Base-by-base conservation (phyloP, 2,797 vertebrate genomes). In the Hylomyscus alleni region DNA sequence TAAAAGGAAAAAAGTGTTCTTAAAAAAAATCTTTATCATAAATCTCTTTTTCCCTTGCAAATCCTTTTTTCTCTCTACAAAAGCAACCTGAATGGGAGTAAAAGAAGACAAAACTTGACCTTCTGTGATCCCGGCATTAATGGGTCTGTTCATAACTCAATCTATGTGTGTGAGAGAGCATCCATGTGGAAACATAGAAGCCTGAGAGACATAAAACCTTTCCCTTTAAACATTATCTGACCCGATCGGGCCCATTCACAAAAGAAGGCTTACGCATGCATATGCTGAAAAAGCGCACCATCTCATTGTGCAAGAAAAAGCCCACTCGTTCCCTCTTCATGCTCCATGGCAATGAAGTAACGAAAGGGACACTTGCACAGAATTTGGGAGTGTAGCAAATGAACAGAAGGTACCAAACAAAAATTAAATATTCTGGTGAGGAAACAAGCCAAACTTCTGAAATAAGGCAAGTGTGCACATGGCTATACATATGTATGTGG, bases 131-230 rank as follows among this genome's bases (percentile, higher is more conserved):
- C 98, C 98, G 96, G 98, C 98, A 98, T 99, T 99, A 99, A 99
- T 98, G 98, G 98, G 98, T 98, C 98, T 98, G 99, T 99, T 99
- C 99, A 99, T 99, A 99, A 99, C 99, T 99, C 98, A 99, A 98
- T 99, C 98, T 99, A 96, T 98, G 98, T 98, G 98, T 99, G 98
- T 99, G 98, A 98, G 98, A 98, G 97, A 98, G 98, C 99, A 99
- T 97, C 98, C 98, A 99, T 98, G 99, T 99, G 98, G 99, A 99
- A 99, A 99, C 97, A 98, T 98, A 98, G 98, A 98, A 98, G 98
- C 98, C 98, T 98, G 98, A 98, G 98, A 99, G 98, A 98, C 98
- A 98, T 97, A 99, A 99, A 98, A 98, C 98, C 98, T 98, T 98
- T 98, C 98, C 98, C 98, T 99, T 99, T 98, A 99, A 99, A 99